Base-by-base conservation (phyloP, 1,140 invertebrate genomes). In the Diorhabda sublineata region DNA sequence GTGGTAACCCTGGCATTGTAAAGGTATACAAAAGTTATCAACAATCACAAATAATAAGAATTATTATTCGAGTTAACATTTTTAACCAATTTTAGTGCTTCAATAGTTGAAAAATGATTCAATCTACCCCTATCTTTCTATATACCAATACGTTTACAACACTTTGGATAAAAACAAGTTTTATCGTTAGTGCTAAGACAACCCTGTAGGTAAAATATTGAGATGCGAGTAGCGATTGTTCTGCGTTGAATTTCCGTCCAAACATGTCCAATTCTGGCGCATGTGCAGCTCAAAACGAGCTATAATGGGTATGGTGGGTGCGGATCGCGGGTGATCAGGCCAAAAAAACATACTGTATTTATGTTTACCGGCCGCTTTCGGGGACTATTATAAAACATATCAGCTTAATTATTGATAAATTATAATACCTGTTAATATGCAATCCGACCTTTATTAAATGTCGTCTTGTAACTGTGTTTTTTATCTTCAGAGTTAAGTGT, bases 361-460 rank as follows among this genome's bases (percentile, higher is more conserved):
- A 52, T 52, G 47, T 52, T 52, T 52, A 52, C 47, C 47, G 47
- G 47, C 47, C 47, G 47, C 47, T 68, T 71, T 76, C 65, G 73
- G 78, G 80, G 79, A 80, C 80, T 80, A 80, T 52, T 78, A 78
- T 76, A 73, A 80, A 80, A 81, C 80, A 81, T 81, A 81, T 81
- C 80, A 81, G 79, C 80, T 81, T 80, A 79, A 77, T 68, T 77
- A 79, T 77, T 77, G 79, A 79, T 73, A 73, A 77, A 76, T 73
- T 71, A 74, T 74, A 75, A 77, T 80, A 81, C 75, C 75, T 81
- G 78, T 81, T 81, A 52, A 80, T 78, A 79, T 79, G 80, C 80
- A 80, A 79, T 81, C 80, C 79, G 80, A 80, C 78, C 77, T 80
- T 80, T 52, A 52, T 52, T 81, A 71, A 79, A 76, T 80, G 79